Conservation (phyloP, 1,140 invertebrate species). For the Tetramorium parvispinum region DNA sequence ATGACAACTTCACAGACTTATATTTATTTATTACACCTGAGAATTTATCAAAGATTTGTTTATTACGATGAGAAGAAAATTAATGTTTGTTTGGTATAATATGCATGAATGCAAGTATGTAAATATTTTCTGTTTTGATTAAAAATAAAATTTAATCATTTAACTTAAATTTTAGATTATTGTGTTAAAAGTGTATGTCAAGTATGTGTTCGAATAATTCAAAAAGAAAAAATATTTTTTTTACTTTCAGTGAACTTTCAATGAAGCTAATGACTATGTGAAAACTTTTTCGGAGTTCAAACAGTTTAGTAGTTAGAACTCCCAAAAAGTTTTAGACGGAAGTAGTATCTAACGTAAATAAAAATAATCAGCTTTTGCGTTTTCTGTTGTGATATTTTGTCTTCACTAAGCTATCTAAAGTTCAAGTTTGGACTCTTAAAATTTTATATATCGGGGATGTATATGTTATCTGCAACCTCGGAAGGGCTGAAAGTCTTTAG, state of each 20-base stretch:
- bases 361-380: neutral
- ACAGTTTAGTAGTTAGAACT: neutral
- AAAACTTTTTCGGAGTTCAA: neutral
- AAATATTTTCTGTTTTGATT: neutral
- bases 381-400: neutral
- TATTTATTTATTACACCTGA: neutral
- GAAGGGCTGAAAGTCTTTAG: neutral
- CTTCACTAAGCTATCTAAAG: neutral
- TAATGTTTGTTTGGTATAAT: neutral
- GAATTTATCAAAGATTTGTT: neutral
- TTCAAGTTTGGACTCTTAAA: neutral
- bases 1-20: no score
- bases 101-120: neutral
- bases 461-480: neutral
- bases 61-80: neutral
- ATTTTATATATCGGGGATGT: neutral
- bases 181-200: neutral
- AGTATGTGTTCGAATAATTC: neutral
- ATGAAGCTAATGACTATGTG: neutral
- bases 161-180: neutral
- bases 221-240: neutral
- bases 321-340: neutral
- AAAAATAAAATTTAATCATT: neutral
- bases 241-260: neutral
- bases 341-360: no score